phyloP scores from a whole-genome alignment of 92 coral and sea anemone species.

The Phenganax stokvisi region DNA sequence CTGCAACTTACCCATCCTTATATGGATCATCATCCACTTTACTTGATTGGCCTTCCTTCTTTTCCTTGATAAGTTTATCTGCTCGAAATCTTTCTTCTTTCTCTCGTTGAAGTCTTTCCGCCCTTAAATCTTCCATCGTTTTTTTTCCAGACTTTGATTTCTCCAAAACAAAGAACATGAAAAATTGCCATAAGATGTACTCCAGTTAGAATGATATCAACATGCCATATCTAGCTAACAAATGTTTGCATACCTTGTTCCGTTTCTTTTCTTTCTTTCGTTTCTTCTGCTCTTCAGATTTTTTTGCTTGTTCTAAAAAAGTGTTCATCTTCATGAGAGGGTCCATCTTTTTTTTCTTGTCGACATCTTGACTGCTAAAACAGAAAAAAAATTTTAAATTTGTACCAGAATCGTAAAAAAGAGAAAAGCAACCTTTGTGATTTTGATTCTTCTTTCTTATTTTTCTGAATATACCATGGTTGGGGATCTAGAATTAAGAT shows the following conservation, averaged over 20 bases:
- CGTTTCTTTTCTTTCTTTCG: slow-evolving; percentile 47
- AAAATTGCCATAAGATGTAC: neutral
- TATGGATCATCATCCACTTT: slow-evolving; percentile 51
- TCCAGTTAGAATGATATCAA: too few relatives aligned
- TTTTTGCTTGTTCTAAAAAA: slow-evolving; percentile 48
- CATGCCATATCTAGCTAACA: neutral
- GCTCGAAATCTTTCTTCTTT: slow-evolving; percentile 69
- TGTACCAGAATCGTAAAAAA: neutral
- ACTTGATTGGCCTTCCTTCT: slow-evolving; percentile 45
- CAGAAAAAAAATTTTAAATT: neutral
- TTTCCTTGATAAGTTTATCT: slow-evolving; percentile 53
- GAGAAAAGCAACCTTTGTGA: neutral
- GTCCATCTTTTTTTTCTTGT: slow-evolving; percentile 66
- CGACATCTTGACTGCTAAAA: slow-evolving; percentile 52
- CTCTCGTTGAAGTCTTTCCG: slow-evolving; percentile 79
- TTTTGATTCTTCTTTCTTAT: neutral
- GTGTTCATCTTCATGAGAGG: slow-evolving; percentile 68
- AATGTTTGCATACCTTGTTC: slow-evolving; percentile 10
- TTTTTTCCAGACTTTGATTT: slow-evolving; percentile 42
- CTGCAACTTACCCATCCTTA: slow-evolving; percentile 42
- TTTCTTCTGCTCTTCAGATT: slow-evolving; percentile 18
- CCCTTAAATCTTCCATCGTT: slow-evolving; percentile 79
- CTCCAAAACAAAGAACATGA: neutral
- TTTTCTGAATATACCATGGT: slow-evolving; percentile 81
- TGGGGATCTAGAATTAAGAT: slow-evolving; percentile 46